These are phyloP conservation scores for Asbolus verrucosus DNA, from an alignment of 1,140 invertebrate species.

Conservation along the genomic window DNA sequence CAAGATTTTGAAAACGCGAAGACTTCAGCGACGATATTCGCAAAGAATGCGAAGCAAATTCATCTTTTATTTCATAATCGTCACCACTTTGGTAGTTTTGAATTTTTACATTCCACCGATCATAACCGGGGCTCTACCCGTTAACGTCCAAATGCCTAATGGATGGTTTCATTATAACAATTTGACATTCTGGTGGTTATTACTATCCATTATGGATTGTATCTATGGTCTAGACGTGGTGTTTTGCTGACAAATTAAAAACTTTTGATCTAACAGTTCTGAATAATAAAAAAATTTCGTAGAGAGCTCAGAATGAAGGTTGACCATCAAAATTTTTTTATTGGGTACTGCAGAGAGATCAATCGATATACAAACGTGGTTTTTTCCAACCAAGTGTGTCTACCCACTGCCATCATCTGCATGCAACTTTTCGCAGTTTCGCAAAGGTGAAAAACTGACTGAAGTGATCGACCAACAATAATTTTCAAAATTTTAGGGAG, in stretches of 20 bases:
- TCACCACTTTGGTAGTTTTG: not conserved
- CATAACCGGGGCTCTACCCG: not conserved
- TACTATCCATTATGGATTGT: conserved; percentile 3
- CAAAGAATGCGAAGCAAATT: not conserved
- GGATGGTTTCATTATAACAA: conserved; percentile 18
- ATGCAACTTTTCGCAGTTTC: conserved; percentile 16
- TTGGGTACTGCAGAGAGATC: conserved; percentile 6
- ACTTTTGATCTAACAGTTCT: not conserved
- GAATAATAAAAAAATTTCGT: not conserved
- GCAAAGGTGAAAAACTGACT: too few species aligned
- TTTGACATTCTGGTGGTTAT: not conserved
- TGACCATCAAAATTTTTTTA: conserved; percentile 23
- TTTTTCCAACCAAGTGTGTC: conserved; percentile 4
- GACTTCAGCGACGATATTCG: not conserved
- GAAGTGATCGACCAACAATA: too few species aligned
- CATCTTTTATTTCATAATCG: not conserved
- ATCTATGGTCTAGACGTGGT: not conserved
- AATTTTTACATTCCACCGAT: conserved; percentile 21
- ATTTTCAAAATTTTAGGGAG: not conserved
- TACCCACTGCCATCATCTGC: conserved; percentile 7
- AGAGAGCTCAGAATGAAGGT: not conserved
- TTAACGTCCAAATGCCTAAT: not conserved
- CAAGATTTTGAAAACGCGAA: not conserved
- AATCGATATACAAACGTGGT: not conserved
- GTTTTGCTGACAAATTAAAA: conserved; percentile 14